phyloP scores from a whole-genome alignment of 2,888 invertebrate genomes.

The Euproctis similis region DNA sequence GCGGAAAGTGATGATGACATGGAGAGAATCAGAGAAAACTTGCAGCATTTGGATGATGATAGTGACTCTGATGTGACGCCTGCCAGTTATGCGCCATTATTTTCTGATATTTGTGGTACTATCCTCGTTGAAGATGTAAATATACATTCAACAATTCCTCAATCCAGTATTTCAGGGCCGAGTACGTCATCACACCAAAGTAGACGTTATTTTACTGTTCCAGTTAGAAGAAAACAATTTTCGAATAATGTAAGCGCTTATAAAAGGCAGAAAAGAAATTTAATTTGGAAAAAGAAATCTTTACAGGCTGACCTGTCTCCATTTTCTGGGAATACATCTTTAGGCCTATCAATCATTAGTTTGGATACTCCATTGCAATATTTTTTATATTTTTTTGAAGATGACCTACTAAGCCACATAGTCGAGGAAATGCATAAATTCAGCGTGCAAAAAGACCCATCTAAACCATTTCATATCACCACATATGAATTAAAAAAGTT shows the following conservation, averaged over 20 bases:
- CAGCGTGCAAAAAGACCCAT: constrained; percentile 3
- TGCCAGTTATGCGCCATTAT: neutral
- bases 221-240: no score
- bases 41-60: neutral
- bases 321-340: neutral
- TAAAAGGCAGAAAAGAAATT: neutral
- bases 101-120: no score
- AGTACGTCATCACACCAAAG: neutral
- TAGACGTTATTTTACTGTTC: neutral
- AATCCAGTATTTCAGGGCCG: neutral
- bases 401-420: no score
- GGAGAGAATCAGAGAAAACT: no score
- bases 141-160: no score
- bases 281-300: no score
- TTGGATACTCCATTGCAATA: no score
- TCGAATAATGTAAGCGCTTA: neutral
- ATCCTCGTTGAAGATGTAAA: no score
- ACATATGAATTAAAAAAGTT: no score
- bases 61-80: neutral
- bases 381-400: no score
- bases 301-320: neutral
- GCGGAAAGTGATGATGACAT: constrained; percentile 2
- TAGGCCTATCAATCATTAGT: no score
- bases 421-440: no score
- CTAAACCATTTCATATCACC: constrained; percentile 2